Percentiles rank a stretch among this genome's conserved stretches.
Conservation (phyloP, 1,140 invertebrate species). For the Teleogryllus occipitalis region DNA sequence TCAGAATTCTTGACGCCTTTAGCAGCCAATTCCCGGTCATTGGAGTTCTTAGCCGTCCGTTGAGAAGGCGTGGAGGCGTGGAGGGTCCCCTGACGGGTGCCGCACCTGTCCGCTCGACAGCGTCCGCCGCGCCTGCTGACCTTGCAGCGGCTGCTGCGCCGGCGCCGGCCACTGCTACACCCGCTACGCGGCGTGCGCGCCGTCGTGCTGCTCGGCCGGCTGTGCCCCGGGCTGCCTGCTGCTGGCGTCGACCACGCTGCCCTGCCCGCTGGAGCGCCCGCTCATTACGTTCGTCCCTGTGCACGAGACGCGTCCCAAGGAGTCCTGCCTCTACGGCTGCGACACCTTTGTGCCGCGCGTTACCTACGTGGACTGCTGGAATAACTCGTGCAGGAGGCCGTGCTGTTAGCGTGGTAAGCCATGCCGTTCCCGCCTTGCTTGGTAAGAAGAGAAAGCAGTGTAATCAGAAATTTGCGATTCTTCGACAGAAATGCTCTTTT, state of each 20-base stretch:
- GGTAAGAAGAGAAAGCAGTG: too few relatives aligned
- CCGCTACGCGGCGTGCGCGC: too few relatives aligned
- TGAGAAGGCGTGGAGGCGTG: too few relatives aligned
- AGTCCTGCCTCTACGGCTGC: neutral
- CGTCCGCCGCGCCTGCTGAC: neutral
- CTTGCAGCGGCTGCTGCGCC: neutral
- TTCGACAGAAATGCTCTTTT: too few relatives aligned
- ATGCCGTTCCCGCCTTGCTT: too few relatives aligned
- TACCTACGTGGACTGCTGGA: neutral
- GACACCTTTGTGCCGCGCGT: neutral
- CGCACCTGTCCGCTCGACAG: too few relatives aligned
- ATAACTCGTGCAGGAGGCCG: neutral
- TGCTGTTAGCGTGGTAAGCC: too few relatives aligned
- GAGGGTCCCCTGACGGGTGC: too few relatives aligned
- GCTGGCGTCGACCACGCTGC: neutral
- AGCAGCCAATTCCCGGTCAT: too few relatives aligned
- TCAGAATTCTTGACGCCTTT: too few relatives aligned
- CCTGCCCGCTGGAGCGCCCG: neutral
- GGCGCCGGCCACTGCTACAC: neutral
- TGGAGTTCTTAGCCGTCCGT: too few relatives aligned
- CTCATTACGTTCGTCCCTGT: neutral
- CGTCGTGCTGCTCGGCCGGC: neutral
- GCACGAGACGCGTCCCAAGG: neutral
- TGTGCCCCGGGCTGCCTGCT: neutral
- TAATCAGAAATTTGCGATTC: too few relatives aligned